Conservation (phyloP, 92 coral and sea anemone genomes). For the Galaxea fascicularis region DNA sequence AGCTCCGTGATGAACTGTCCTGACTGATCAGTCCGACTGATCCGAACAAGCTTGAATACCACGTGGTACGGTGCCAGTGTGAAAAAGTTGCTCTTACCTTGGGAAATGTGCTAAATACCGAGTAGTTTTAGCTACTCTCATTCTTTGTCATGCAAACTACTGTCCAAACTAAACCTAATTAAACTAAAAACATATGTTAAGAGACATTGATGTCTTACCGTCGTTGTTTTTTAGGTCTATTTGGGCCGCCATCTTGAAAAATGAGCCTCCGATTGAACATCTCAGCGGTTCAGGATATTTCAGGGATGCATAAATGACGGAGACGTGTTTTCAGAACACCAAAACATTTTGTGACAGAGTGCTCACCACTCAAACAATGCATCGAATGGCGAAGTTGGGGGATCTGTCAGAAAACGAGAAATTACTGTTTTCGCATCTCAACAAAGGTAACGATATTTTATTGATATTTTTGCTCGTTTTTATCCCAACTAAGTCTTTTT, state of each 20-base stretch:
- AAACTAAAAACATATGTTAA: too few relatives aligned
- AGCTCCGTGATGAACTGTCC: too few relatives aligned
- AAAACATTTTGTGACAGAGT: too few relatives aligned
- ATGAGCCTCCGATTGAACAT: constrained; percentile 28
- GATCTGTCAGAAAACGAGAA: constrained; percentile 62
- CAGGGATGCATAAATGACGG: constrained; percentile 14
- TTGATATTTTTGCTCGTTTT: neutral
- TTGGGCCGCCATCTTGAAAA: constrained; percentile 84
- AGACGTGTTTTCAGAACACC: neutral
- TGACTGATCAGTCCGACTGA: too few relatives aligned
- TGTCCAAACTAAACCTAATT: neutral
- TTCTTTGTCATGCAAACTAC: neutral
- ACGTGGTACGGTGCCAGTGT: too few relatives aligned
- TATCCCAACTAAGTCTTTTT: neutral
- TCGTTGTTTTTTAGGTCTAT: neutral
- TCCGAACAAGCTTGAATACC: too few relatives aligned
- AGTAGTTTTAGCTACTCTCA: too few relatives aligned
- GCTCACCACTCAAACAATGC: too few relatives aligned
- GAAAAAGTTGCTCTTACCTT: too few relatives aligned
- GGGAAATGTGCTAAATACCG: too few relatives aligned
- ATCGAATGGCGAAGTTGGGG: constrained; percentile 68
- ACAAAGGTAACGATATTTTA: constrained; percentile 68
- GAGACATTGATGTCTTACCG: constrained; percentile 28
- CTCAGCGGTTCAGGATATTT: constrained; percentile 51
- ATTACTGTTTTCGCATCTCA: constrained; percentile 53